Conservation (phyloP, 2,113 vertebrate genomes). For the Synodontis membranacea region DNA sequence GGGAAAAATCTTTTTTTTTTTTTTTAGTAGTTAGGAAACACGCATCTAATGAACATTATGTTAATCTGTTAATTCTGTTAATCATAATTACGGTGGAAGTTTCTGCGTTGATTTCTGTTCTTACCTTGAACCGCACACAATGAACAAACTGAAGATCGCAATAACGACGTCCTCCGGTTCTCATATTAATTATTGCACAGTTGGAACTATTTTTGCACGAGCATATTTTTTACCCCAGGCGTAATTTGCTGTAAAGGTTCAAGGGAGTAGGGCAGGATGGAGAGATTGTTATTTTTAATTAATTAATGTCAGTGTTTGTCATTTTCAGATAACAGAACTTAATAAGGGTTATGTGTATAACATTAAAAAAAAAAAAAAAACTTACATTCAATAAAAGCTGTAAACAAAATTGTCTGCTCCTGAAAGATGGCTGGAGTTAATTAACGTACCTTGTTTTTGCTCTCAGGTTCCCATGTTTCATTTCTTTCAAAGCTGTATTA, state of each 20-base stretch:
- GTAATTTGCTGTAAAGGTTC: constrained; percentile 54
- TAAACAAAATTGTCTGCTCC: constrained; percentile 55
- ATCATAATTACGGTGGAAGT: background rate
- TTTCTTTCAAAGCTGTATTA: constrained; percentile 1
- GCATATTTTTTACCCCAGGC: constrained; percentile 56
- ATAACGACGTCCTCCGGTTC: constrained; percentile 8
- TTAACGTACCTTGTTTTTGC: constrained; percentile 50
- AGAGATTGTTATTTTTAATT: constrained; percentile 58
- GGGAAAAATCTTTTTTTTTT: too few relatives aligned
- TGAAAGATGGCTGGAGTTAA: constrained; percentile 62
- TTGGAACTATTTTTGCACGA: constrained; percentile 24
- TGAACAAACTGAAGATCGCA: background rate
- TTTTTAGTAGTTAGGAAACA: background rate
- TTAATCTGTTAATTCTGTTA: background rate
- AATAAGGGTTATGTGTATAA: constrained; percentile 64
- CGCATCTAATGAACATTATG: background rate
- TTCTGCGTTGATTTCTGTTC: constrained; percentile 4
- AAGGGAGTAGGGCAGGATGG: constrained; percentile 54
- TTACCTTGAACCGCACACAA: background rate
- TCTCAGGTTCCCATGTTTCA: constrained; percentile 5
- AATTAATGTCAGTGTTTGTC: constrained; percentile 60
- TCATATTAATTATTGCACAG: constrained; percentile 44
- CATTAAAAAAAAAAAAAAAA: constrained; percentile 35
- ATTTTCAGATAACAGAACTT: constrained; percentile 67
- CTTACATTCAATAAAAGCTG: constrained; percentile 24